Evolutionary conservation across 2,113 vertebrate genomes (phyloP), one percentile per base, ranked within the genome.

Genomic region (Chlorocebus sabaeus): DNA sequence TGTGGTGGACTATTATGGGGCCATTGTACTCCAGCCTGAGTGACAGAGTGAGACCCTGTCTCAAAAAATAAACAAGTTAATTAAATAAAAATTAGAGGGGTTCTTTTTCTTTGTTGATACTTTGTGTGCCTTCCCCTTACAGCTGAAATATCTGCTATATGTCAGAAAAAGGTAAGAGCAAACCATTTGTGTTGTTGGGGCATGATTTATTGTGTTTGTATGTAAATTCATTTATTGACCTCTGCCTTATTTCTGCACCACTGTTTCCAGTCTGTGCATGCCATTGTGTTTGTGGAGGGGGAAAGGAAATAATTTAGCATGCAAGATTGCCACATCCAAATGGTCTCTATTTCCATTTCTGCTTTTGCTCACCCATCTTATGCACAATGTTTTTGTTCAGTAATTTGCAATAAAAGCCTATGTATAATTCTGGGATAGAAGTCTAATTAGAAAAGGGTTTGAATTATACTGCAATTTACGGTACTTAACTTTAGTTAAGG

Each of bases 121-220:
- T 98, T 98, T 98, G 96, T 99, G 93, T 99, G 95, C 89, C 97
- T 99, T 99, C 98, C 98, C 97, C 98, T 99, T 99, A 98, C 99
- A 99, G 99, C 99, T 99, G 99, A 99, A 99, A 99, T 99, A 99
- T 99, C 99, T 98, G 99, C 99, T 98, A 99, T 99, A 99, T 99
- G 99, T 99, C 99, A 99, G 99, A 99, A 99, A 98, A 99, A 99
- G 99, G 99, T 99, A 99, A 99, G 99, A 98, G 73, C 90, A 75
- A 83, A 95, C 91, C 68, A 45, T 98, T 88, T 97, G 76, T 98
- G 95, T 98, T 95, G 90, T 32, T 98, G 98, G 81, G 87, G 95
- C 98, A 98, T 98, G 98, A 97, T 85, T 98, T 96, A 93, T 64
- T 96, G 98, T 99, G 96, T 98, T 85, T 93, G 97, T 98, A 61